phyloP scores from a whole-genome alignment of 2,113 vertebrate species.

The Sander vitreus region DNA sequence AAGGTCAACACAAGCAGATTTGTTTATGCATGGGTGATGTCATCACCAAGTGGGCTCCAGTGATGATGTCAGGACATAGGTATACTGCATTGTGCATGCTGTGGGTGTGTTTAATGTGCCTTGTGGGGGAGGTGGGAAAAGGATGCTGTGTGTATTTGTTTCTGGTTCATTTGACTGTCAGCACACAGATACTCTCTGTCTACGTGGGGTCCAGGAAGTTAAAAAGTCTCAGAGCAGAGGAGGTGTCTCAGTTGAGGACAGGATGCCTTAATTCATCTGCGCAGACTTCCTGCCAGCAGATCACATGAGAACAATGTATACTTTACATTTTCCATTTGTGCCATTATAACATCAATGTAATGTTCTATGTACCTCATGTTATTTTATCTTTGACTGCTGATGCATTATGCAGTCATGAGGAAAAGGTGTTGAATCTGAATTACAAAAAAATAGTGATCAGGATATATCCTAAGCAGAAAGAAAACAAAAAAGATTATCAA shows the following conservation, averaged over 20 bases:
- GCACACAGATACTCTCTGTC: conserved; percentile 62
- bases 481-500: conserved; percentile 51
- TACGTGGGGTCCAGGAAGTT: conserved; percentile 42
- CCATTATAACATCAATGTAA: not conserved
- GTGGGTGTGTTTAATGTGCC: conserved; percentile 33
- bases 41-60: conserved; percentile 56
- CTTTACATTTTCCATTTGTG: not conserved
- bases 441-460: not conserved
- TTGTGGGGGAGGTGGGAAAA: conserved; percentile 8
- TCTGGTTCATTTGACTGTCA: conserved; percentile 57
- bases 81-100: conserved; percentile 7
- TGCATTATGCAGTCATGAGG: not conserved
- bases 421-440: not conserved
- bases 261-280: conserved; percentile 29
- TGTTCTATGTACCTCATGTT: not conserved
- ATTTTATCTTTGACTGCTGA: not conserved
- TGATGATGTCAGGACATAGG: conserved; percentile 50
- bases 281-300: conserved; percentile 25
- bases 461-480: not conserved
- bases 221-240: conserved; percentile 51
- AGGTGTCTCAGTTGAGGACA: conserved; percentile 27
- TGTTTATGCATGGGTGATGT: conserved; percentile 67
- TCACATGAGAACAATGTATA: conserved; percentile 11
- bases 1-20: conserved; percentile 53
- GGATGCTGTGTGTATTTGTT: conserved; percentile 47